Percentiles rank a stretch among this genome's conserved stretches.
These are phyloP conservation scores for Pogonomyrmex barbatus DNA, from an alignment of 1,140 invertebrate genomes.

Conservation along the genomic window DNA sequence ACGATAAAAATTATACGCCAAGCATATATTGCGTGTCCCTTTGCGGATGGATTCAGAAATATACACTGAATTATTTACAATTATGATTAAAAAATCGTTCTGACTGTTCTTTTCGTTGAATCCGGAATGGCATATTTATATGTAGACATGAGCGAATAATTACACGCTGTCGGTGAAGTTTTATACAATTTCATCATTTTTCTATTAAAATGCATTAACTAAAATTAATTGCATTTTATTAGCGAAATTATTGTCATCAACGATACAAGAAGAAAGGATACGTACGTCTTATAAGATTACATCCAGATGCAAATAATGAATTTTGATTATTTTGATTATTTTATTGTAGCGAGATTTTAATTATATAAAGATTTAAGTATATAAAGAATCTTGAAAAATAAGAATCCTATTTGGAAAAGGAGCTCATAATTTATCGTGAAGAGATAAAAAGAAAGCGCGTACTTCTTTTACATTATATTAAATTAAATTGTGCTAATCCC, in stretches of 20 bases:
- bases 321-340: neutral
- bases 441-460: neutral
- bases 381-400: slow-evolving; percentile 13
- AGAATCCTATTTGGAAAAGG: neutral
- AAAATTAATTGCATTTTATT: neutral
- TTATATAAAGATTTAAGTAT: neutral
- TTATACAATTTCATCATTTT: neutral
- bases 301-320: neutral
- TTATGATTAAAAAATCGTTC: neutral
- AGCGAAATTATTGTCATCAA: slow-evolving; percentile 1
- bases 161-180: neutral
- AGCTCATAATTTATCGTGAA: neutral
- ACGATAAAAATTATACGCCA: slow-evolving; percentile 58
- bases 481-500: slow-evolving; percentile 14
- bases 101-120: neutral
- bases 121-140: neutral
- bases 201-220: no score
- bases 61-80: slow-evolving; percentile 32
- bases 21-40: slow-evolving; percentile 22
- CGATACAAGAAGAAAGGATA: neutral
- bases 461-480: neutral
- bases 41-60: slow-evolving; percentile 30
- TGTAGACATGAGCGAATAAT: neutral
- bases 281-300: neutral
- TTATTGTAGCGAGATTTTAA: slow-evolving; percentile 2